A percentile compares a stretch with the other conserved stretches of the same genome.
These are phyloP conservation scores for Hycleus cichorii DNA, from an alignment of 1,140 invertebrate genomes.

Conservation along the genomic window DNA sequence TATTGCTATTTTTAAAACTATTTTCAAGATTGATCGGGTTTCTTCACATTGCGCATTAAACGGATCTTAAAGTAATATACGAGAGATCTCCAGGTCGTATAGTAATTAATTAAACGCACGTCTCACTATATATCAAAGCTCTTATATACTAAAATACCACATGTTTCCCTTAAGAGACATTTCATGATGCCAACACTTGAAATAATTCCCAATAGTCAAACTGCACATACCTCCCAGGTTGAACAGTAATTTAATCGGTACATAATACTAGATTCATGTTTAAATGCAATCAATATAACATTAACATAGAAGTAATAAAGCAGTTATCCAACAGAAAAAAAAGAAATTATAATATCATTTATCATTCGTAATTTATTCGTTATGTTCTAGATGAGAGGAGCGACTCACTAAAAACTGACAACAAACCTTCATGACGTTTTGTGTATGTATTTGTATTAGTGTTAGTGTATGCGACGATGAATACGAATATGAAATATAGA, in stretches of 20 bases:
- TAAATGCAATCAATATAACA: slow-evolving; percentile 3
- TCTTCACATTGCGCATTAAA: too few species aligned
- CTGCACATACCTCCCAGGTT: slow-evolving; percentile 5
- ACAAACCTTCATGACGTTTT: slow-evolving; percentile 16
- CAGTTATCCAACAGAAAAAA: slow-evolving; percentile 15
- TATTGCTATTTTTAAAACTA: not conserved
- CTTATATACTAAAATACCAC: slow-evolving; percentile 13
- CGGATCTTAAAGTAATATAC: too few species aligned
- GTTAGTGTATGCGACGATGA: slow-evolving; percentile 22
- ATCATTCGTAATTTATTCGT: slow-evolving; percentile 27
- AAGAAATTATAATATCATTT: slow-evolving; percentile 30
- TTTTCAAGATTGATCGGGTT: too few species aligned
- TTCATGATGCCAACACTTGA: slow-evolving; percentile 11
- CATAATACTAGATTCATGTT: slow-evolving; percentile 5
- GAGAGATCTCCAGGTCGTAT: too few species aligned
- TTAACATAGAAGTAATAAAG: not conserved
- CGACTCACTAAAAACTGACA: slow-evolving; percentile 19
- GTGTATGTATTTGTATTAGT: not conserved
- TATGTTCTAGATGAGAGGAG: slow-evolving; percentile 22
- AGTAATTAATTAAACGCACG: slow-evolving; percentile 13
- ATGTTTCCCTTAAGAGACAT: slow-evolving; percentile 14
- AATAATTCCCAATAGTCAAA: slow-evolving; percentile 13
- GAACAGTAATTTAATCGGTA: slow-evolving; percentile 4
- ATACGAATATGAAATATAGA: slow-evolving; percentile 33
- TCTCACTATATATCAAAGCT: slow-evolving; percentile 10